Percentiles rank a stretch among this genome's conserved stretches.
Conservation (phyloP, 2,113 vertebrate species). For the Phylloscopus trochilus region DNA sequence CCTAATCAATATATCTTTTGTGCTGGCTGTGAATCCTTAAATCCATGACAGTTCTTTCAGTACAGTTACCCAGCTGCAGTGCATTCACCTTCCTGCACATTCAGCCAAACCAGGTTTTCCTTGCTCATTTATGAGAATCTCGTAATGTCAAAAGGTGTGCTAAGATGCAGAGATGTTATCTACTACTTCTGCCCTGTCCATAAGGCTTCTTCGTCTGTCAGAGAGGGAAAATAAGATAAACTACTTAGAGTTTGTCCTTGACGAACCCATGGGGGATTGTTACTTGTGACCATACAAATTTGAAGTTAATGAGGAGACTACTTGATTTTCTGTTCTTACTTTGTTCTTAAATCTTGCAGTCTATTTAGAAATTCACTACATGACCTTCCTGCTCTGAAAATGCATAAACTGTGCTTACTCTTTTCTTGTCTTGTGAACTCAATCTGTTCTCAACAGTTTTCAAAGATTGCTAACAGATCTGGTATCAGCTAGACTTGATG, state of each 20-base stretch:
- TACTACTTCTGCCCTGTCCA: not conserved
- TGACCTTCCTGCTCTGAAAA: not conserved
- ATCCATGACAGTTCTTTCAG: not conserved
- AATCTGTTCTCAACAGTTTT: not conserved
- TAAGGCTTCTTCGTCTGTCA: not conserved
- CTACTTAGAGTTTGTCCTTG: not conserved
- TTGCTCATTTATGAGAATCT: not conserved
- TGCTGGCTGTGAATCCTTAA: not conserved
- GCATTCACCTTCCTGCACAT: not conserved
- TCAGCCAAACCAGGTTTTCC: not conserved
- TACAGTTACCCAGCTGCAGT: not conserved
- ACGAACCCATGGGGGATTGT: not conserved
- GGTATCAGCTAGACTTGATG: not conserved
- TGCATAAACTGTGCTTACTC: not conserved
- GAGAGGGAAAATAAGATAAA: not conserved
- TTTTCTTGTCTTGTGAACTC: not conserved
- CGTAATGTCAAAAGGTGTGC: not conserved
- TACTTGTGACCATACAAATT: not conserved
- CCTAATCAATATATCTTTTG: not conserved
- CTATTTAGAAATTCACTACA: not conserved
- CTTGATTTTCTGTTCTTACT: not conserved
- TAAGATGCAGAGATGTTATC: not conserved
- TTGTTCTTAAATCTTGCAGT: not conserved
- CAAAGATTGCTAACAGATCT: not conserved
- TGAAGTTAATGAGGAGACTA: not conserved